phyloP scores from a whole-genome alignment of 2,888 invertebrate genomes.

The Timandra comae region DNA sequence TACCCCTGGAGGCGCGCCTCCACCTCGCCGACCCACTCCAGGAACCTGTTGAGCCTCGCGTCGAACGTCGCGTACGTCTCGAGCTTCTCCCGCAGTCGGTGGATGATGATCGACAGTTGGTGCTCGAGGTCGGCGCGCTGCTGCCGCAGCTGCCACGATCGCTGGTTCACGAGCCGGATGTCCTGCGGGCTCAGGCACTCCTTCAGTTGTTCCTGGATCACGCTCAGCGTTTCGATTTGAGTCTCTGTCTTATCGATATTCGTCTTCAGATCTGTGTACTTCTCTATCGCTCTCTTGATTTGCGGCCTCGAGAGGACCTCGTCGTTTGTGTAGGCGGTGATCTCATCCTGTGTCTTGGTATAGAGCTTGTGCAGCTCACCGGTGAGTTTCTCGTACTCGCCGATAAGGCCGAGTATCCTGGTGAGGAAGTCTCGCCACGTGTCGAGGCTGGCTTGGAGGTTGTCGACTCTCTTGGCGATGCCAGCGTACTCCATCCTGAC shows the following conservation, averaged over 20 bases:
- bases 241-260: constrained; percentile 75
- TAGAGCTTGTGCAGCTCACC: constrained; percentile 78
- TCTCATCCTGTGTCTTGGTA: constrained; percentile 78
- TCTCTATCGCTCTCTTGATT: constrained; percentile 80
- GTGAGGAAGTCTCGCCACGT: constrained; percentile 88
- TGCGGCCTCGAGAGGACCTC: constrained; percentile 77
- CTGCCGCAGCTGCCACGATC: constrained; percentile 86
- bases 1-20: constrained; percentile 81
- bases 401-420: constrained; percentile 79
- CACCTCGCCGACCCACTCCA: constrained; percentile 82
- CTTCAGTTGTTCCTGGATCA: constrained; percentile 87
- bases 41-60: constrained; percentile 78
- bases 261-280: constrained; percentile 77
- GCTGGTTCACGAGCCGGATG: constrained; percentile 86
- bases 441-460: constrained; percentile 85
- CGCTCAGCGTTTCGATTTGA: constrained; percentile 83
- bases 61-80: constrained; percentile 84
- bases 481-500: constrained; percentile 89
- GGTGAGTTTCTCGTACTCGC: constrained; percentile 79
- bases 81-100: constrained; percentile 84
- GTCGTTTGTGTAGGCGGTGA: constrained; percentile 75
- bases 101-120: constrained; percentile 83
- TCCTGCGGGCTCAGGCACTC: constrained; percentile 91
- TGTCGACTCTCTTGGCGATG: constrained; percentile 85
- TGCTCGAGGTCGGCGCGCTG: constrained; percentile 89